A percentile compares a stretch with the other conserved stretches of the same genome.
phyloP scores from a whole-genome alignment of 2,113 vertebrate genomes.

The Nerophis lumbriciformis region DNA sequence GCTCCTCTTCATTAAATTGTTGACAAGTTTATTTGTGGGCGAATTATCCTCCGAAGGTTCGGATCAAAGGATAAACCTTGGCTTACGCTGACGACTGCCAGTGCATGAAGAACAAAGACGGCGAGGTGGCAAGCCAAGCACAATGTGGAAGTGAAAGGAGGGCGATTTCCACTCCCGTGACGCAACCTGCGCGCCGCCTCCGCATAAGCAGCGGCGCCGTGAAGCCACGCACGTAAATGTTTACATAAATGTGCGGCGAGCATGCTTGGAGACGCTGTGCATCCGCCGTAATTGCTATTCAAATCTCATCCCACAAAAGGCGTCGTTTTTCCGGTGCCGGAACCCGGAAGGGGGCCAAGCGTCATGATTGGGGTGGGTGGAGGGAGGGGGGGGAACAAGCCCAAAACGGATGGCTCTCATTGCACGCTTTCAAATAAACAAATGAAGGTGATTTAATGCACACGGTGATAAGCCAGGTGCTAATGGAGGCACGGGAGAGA shows the following conservation, averaged over 20 bases:
- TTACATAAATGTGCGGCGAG: conserved; percentile 32
- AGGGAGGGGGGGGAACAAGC: conserved; percentile 41
- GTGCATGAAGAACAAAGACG: conserved; percentile 51
- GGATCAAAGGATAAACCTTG: conserved; percentile 69
- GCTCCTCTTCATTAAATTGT: conserved; percentile 66
- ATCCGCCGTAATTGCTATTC: conserved; percentile 66
- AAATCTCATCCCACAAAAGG: conserved; percentile 63
- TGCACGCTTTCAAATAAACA: conserved; percentile 65
- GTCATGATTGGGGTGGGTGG: conserved; percentile 40
- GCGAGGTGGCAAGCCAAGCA: conserved; percentile 37
- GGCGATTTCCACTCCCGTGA: conserved; percentile 43
- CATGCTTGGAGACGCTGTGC: conserved; percentile 13
- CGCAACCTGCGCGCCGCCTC: conserved; percentile 29
- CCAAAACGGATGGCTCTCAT: conserved; percentile 61
- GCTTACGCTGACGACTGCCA: conserved; percentile 42
- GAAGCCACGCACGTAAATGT: background rate
- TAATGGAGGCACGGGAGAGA: conserved; percentile 51
- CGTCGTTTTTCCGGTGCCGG: conserved; percentile 52
- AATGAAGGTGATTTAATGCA: conserved; percentile 68
- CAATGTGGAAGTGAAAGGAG: conserved; percentile 28
- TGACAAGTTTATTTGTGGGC: conserved; percentile 56
- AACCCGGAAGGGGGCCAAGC: conserved; percentile 55
- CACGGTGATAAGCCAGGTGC: conserved; percentile 51
- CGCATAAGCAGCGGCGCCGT: conserved; percentile 16
- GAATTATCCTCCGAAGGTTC: conserved; percentile 58